Evolutionary conservation across 2,888 invertebrate species (phyloP).

Genomic region (Aromia moschata): DNA sequence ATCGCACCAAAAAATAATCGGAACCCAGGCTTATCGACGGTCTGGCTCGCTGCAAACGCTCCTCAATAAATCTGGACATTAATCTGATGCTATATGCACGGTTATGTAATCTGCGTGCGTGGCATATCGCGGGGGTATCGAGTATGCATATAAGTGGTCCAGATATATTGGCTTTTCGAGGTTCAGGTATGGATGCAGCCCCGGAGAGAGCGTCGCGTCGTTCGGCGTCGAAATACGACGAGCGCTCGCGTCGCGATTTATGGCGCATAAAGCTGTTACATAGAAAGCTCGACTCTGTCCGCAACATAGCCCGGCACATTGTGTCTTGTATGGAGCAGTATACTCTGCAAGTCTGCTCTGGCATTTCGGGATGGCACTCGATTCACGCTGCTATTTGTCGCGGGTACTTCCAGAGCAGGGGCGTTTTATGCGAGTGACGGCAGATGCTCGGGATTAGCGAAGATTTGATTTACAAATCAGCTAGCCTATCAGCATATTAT

Average conservation of each 20-base stretch:
- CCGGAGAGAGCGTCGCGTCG: constrained; percentile 30
- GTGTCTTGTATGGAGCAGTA: constrained; percentile 20
- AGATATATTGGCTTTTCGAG: constrained; percentile 34
- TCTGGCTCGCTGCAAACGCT: too few species aligned
- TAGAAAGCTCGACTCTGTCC: constrained; percentile 47
- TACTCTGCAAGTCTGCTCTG: too few species aligned
- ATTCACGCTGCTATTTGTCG: constrained; percentile 20
- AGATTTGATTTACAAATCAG: constrained; percentile 3
- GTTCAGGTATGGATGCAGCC: constrained; percentile 25
- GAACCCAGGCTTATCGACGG: too few species aligned
- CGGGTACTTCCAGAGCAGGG: neutral
- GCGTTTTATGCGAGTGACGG: constrained; percentile 10
- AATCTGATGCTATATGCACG: neutral
- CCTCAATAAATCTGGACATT: neutral
- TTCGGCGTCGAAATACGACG: constrained; percentile 49
- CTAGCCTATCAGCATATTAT: too few species aligned
- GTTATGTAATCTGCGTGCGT: neutral
- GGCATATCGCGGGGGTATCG: constrained; percentile 43
- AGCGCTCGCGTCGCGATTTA: constrained; percentile 53
- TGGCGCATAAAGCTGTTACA: constrained; percentile 51
- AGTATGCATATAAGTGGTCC: constrained; percentile 47
- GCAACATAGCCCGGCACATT: constrained; percentile 25
- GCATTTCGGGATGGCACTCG: constrained; percentile 11
- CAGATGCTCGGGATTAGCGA: neutral
- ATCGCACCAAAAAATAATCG: too few species aligned